Base-by-base conservation (phyloP, 30 jellyfish, hydroid and myxozoan species). In the Haliclystus octoradiatus region DNA sequence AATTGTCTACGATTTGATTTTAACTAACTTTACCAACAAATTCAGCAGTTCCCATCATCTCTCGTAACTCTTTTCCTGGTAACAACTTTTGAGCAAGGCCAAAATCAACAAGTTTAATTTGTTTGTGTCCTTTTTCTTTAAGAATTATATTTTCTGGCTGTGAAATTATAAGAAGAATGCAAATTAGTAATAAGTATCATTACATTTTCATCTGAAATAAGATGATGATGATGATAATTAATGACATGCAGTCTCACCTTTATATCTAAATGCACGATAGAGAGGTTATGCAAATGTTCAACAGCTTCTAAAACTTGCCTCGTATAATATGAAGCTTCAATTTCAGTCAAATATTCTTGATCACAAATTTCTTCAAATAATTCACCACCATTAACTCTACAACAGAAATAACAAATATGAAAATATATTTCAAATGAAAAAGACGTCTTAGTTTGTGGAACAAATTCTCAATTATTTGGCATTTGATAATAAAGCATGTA, bases 11-110 rank as follows among this genome's bases (percentile, higher is more conserved):
- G n/a, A n/a, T n/a, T n/a, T n/a, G n/a, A n/a, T n/a, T n/a, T n/a
- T n/a, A n/a, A n/a, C n/a, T n/a, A n/a, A n/a, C n/a, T 65, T 29
- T 64, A 82, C 94, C 94, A 52, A 87, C 94, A 84, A 92, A 92
- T 53, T 92, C 99, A 0, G 95, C 95, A 19, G 99, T 92, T 25
- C 99, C 99, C 96, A 83, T 78, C 99, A 92, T 92, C 61, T 83
- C 95, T 34, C 83, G 73, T 26, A 83, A 33, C 62, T 92, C 94
- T 70, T 84, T 61, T 9, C 94, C 94, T 24, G 93, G 94, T 19
- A 57, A 62, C 12, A 92, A 34, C 50, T 61, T 80, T 65, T 77
- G 96, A n/a, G 99, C 95, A 31, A 92, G 84, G 46, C 99, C 95
- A 63, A 92, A 92, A 70, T 92, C 99, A 46, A 92, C 95, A 26